Percentiles rank a stretch among this genome's conserved stretches.
Evolutionary conservation across 1,140 invertebrate species (phyloP).

Genomic region (Nymphalis io): DNA sequence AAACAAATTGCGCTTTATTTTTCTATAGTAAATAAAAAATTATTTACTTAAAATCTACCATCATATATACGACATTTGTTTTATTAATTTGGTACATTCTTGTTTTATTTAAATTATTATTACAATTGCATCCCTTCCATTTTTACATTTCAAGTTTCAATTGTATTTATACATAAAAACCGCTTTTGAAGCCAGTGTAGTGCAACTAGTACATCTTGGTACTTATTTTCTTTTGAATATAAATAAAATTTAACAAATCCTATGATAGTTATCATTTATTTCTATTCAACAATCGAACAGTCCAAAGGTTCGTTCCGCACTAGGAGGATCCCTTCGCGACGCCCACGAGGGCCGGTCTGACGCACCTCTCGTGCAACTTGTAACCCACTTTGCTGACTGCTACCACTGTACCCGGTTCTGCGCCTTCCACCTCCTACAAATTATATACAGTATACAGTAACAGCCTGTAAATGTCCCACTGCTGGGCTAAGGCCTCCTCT

Average conservation of each 20-base stretch:
- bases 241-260: not conserved
- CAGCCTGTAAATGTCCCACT: too few species aligned
- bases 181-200: not conserved
- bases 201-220: not conserved
- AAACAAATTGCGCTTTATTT: too few species aligned
- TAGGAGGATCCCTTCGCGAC: constrained; percentile 86
- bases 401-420: constrained; percentile 92
- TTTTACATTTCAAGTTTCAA: too few species aligned
- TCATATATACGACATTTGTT: too few species aligned
- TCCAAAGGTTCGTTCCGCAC: constrained; percentile 1
- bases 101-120: too few species aligned
- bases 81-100: too few species aligned
- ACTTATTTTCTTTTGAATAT: not conserved
- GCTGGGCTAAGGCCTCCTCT: too few species aligned
- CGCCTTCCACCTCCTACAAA: constrained; percentile 85
- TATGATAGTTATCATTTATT: not conserved
- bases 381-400: constrained; percentile 98
- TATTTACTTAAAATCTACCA: too few species aligned
- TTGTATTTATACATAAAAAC: too few species aligned
- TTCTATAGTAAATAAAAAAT: too few species aligned
- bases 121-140: too few species aligned
- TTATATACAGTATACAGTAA: not conserved
- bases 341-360: constrained; percentile 97
- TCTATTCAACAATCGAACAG: not conserved
- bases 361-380: constrained; percentile 94